phyloP scores from a whole-genome alignment of 2,797 vertebrate genomes.

The Anguilla obscura region DNA sequence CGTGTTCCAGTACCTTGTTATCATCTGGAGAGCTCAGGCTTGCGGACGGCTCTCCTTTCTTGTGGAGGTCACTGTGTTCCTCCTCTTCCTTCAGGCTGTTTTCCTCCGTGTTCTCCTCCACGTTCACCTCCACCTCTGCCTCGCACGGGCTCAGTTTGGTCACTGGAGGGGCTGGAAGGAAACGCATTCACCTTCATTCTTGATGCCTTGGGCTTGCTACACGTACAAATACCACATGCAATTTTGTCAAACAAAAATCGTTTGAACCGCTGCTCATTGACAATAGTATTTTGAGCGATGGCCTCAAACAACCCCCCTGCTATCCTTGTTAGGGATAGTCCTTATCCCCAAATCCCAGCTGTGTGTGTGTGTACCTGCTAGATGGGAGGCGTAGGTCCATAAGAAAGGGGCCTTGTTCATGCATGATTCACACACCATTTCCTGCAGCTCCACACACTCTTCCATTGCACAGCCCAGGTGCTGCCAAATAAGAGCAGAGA shows the following conservation, averaged over 20 bases:
- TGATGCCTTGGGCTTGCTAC: background rate
- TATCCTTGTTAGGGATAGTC: background rate
- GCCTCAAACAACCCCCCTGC: background rate
- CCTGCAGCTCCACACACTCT: conserved; percentile 86
- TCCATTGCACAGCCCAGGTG: conserved; percentile 80
- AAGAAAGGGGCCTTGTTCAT: conserved; percentile 87
- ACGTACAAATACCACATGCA: background rate
- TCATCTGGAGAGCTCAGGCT: conserved; percentile 40
- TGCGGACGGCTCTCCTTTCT: conserved; percentile 43
- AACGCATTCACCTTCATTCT: background rate
- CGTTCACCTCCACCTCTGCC: conserved; percentile 46
- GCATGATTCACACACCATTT: conserved; percentile 91
- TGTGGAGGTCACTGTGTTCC: conserved; percentile 26
- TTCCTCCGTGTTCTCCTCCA: conserved; percentile 43
- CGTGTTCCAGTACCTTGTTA: conserved; percentile 45
- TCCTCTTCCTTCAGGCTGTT: conserved; percentile 31
- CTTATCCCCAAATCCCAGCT: background rate
- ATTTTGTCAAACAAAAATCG: background rate
- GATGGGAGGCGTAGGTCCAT: conserved; percentile 81
- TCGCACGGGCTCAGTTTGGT: conserved; percentile 44
- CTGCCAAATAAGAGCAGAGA: conserved; percentile 59
- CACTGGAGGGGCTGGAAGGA: conserved; percentile 52
- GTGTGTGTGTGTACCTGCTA: conserved; percentile 72
- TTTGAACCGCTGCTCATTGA: background rate
- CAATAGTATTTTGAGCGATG: background rate